Evolutionary conservation across 2,797 vertebrate genomes (phyloP).

Genomic region (Geotria australis): DNA sequence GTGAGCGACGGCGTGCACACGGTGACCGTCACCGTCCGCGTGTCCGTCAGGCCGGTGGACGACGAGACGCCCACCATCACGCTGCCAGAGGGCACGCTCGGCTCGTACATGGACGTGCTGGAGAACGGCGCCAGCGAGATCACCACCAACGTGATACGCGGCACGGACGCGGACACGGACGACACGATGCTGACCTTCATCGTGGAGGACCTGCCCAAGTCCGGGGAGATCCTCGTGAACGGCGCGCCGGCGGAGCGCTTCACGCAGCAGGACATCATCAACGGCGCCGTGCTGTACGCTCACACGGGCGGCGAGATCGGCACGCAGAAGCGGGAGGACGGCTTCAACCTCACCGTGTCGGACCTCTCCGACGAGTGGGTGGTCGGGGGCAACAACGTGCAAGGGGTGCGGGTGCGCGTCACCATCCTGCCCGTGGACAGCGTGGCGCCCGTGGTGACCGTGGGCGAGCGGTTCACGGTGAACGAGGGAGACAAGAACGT

Average conservation of each 20-base stretch:
- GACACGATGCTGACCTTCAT: slow-evolving; percentile 33
- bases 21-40: slow-evolving; percentile 22
- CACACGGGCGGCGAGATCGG: slow-evolving; percentile 48
- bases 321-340: slow-evolving; percentile 21
- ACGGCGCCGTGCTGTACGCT: slow-evolving; percentile 24
- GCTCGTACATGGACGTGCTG: slow-evolving; percentile 27
- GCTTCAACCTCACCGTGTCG: slow-evolving; percentile 36
- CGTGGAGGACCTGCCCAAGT: slow-evolving; percentile 30
- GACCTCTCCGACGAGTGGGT: slow-evolving; percentile 33
- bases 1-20: slow-evolving; percentile 36
- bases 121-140: slow-evolving; percentile 40
- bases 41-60: slow-evolving; percentile 22
- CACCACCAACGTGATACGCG: slow-evolving; percentile 26
- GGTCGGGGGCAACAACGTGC: slow-evolving; percentile 26
- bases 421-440: slow-evolving; percentile 42
- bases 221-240: slow-evolving; percentile 31
- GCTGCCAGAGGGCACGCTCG: slow-evolving; percentile 17
- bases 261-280: slow-evolving; percentile 41
- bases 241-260: slow-evolving; percentile 24
- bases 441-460: slow-evolving; percentile 20
- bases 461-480: slow-evolving; percentile 20
- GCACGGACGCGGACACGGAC: slow-evolving; percentile 31
- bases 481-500: slow-evolving; percentile 37
- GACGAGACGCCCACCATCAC: slow-evolving; percentile 24
- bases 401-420: slow-evolving; percentile 29